A percentile compares a stretch with the other conserved stretches of the same genome.
These are phyloP conservation scores for Lithobates pipiens DNA, from an alignment of 2,797 vertebrate genomes.

Conservation along the genomic window DNA sequence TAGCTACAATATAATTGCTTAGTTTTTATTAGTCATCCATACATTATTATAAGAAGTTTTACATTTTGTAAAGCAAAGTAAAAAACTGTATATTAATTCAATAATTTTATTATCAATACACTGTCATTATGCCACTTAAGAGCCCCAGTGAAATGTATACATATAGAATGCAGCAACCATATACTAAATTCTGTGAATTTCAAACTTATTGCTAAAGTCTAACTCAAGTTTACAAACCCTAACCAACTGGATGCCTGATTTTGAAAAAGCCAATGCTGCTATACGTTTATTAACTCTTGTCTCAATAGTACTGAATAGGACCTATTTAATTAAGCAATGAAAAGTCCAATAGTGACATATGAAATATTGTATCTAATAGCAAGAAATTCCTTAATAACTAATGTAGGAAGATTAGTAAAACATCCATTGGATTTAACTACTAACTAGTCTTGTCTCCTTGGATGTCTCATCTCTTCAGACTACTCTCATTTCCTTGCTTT, in stretches of 20 bases:
- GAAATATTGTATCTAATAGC: not conserved
- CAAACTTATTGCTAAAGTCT: slow-evolving; percentile 38
- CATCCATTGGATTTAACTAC: too few species aligned
- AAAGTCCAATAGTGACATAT: not conserved
- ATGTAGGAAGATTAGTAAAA: too few species aligned
- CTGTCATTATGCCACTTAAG: slow-evolving; percentile 33
- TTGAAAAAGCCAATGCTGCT: slow-evolving; percentile 21
- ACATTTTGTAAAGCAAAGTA: not conserved
- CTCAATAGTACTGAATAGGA: not conserved
- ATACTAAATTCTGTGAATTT: slow-evolving; percentile 17
- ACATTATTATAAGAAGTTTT: slow-evolving; percentile 12
- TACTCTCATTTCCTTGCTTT: too few species aligned
- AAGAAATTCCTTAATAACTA: too few species aligned
- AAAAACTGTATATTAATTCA: slow-evolving; percentile 39
- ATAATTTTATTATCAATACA: slow-evolving; percentile 29
- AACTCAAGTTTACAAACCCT: not conserved
- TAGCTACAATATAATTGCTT: not conserved
- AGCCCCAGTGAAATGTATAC: slow-evolving; percentile 29
- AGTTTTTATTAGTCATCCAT: not conserved
- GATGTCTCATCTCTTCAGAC: too few species aligned
- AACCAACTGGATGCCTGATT: slow-evolving; percentile 23
- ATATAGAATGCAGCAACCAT: slow-evolving; percentile 18
- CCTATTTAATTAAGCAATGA: not conserved
- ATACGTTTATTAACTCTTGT: not conserved
- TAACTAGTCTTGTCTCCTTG: too few species aligned